phyloP scores from a whole-genome alignment of 2,797 vertebrate species.

The Numenius phaeopus region DNA sequence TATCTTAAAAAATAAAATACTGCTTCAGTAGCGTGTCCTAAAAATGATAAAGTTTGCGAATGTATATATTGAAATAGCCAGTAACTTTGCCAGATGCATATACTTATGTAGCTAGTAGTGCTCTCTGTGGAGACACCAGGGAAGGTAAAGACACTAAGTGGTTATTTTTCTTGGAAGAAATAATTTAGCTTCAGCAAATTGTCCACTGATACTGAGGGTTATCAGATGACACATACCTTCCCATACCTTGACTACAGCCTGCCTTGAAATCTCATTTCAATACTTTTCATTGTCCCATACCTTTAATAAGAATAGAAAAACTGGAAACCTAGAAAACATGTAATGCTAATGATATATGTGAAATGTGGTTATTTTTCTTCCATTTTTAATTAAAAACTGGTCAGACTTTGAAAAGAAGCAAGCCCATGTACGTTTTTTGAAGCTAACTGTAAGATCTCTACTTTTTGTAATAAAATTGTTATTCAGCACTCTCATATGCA shows the following conservation, averaged over 20 bases:
- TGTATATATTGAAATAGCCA: not conserved
- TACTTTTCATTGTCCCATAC: rapidly evolving
- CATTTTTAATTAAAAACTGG: not conserved
- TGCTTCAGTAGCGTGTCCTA: not conserved
- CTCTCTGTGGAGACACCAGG: not conserved
- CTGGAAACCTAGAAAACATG: not conserved
- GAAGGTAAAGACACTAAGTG: not conserved
- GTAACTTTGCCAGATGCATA: not conserved
- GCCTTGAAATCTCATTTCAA: not conserved
- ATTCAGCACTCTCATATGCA: not conserved
- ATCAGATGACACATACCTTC: not conserved
- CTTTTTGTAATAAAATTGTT: not conserved
- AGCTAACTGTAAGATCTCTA: not conserved
- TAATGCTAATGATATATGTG: not conserved
- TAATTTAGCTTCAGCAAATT: not conserved
- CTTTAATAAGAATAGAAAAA: not conserved
- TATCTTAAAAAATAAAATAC: not conserved
- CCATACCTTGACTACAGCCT: not conserved
- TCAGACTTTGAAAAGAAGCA: not conserved
- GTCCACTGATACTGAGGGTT: not conserved
- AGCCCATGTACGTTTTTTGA: not conserved
- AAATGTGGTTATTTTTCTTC: not conserved
- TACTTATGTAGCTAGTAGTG: not conserved
- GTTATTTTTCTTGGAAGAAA: not conserved
- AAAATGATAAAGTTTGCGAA: not conserved